Evolutionary conservation across 2,797 vertebrate species (phyloP).

Genomic region (Emydoidea blandingii): DNA sequence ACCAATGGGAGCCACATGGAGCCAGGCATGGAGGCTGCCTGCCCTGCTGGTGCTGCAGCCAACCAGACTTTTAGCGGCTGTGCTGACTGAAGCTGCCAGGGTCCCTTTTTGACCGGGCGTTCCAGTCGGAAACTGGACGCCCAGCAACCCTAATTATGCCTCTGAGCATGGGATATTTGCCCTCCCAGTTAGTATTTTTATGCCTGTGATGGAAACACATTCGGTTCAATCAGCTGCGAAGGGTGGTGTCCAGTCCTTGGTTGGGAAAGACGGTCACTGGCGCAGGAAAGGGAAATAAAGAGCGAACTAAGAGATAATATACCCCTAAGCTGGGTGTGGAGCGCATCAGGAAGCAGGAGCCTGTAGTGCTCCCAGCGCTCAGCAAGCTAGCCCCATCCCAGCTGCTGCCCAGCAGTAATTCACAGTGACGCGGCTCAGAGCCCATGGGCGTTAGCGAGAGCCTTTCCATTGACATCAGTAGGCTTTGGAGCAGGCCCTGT

Average conservation of each 20-base stretch:
- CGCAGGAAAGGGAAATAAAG: neutral
- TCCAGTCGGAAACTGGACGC: too few species aligned
- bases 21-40: too few species aligned
- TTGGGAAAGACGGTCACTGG: neutral
- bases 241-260: neutral
- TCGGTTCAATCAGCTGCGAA: neutral
- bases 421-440: accelerated
- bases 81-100: too few species aligned
- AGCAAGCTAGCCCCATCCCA: neutral
- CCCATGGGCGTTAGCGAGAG: neutral
- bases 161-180: too few species aligned
- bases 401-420: accelerated
- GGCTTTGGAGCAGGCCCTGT: neutral
- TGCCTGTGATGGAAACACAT: too few species aligned
- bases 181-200: too few species aligned
- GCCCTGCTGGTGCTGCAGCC: too few species aligned
- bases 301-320: neutral
- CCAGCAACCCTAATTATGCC: too few species aligned
- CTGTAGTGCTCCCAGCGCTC: neutral
- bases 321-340: neutral
- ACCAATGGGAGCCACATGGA: too few species aligned
- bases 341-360: neutral
- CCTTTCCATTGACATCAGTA: accelerated
- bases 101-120: too few species aligned
- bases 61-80: too few species aligned